phyloP scores from a whole-genome alignment of 2,113 vertebrate genomes.

The mouse (Mus musculus) region GRCm39 chr4:95455501-95456000 shows the following conservation, averaged over 20 bases:
- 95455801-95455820: background rate
- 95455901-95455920: background rate
- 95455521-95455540: conserved; percentile 10
- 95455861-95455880: background rate
- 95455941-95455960: no score
- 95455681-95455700: conserved; percentile 41
- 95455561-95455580: background rate
- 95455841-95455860: background rate
- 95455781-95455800: conserved; percentile 33
- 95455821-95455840: background rate
- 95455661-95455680: conserved; percentile 34
- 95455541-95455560: conserved; percentile 30
- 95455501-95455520: background rate
- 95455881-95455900: background rate
- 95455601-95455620: background rate
- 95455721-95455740: conserved; percentile 38
- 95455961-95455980: no score
- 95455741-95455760: conserved; percentile 15
- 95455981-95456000: no score
- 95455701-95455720: conserved; percentile 27
- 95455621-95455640: no score
- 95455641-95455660: background rate
- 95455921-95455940: no score
- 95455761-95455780: background rate
- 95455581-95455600: background rate